These are phyloP conservation scores for Autographa pulchrina DNA, from an alignment of 2,888 invertebrate species.

Conservation along the genomic window DNA sequence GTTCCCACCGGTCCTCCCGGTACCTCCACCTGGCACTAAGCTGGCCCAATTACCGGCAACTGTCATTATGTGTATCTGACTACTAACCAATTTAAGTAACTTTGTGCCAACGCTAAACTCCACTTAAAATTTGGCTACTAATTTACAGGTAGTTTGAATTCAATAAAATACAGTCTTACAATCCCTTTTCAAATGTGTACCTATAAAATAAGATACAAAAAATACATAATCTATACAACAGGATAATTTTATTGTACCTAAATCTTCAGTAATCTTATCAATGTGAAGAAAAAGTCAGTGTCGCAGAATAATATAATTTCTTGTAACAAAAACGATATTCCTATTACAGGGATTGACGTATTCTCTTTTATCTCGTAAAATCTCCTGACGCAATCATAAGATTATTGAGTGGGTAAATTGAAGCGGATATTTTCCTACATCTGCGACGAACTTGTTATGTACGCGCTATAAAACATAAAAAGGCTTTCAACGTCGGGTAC, in stretches of 20 bases:
- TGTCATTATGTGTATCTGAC: constrained; percentile 13
- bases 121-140: not conserved
- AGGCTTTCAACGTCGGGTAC: constrained; percentile 24
- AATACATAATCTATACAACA: not conserved
- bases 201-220: not conserved
- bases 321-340: not conserved
- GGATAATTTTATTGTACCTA: not conserved
- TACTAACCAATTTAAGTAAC: constrained; percentile 9
- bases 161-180: not conserved
- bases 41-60: constrained; percentile 42
- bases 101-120: not conserved
- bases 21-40: constrained; percentile 22
- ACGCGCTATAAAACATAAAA: constrained; percentile 38
- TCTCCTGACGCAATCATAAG: constrained; percentile 46
- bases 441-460: constrained; percentile 45
- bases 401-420: constrained; percentile 13
- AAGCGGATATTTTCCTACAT: constrained; percentile 19
- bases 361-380: constrained; percentile 39
- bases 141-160: not conserved
- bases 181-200: not conserved
- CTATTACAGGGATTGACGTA: constrained; percentile 11
- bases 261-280: constrained; percentile 14
- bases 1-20: constrained; percentile 13
- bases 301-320: constrained; percentile 18
- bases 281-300: constrained; percentile 7